Base-by-base conservation (phyloP, 2,888 invertebrate genomes). In the Trissoscelio sp. region DNA sequence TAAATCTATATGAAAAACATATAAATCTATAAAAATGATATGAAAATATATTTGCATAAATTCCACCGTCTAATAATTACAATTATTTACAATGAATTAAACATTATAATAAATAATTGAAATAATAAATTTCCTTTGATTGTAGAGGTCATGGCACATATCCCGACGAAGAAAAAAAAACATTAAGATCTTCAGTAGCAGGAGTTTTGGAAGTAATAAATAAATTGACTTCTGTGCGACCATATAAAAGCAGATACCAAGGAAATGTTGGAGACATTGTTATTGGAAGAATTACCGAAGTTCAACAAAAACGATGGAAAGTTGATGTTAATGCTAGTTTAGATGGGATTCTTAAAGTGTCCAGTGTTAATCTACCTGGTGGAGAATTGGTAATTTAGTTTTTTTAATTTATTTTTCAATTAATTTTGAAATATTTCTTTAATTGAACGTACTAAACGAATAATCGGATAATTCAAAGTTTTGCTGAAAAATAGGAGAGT, bases 211-310 rank as follows among this genome's bases (percentile, higher is more conserved):
- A 98, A 89, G 96, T 96, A 92, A 97, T 99, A 0, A 99, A 99
- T 91, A 98, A 98, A 91, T 92, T 99, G 73, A 96, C 99, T 79
- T 97, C 97, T 60, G 96, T 99, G 2, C 94, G 95, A 84, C 98
- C 99, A 0, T 92, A 98, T 5, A 98, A 98, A 89, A 96, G 96
- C 88, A 94, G 98, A 79, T 98, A 96, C 89, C 95, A 96, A 79
- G 97, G 97, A 6, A 98, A 99, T 92, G 96, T 99, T 66, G 99
- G 99, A 0, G 99, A 99, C 92, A 98, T 99, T 1, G 95, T 99
- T 7, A 97, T 99, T 3, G 99, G 98, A 0, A 93, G 99, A 57
- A 96, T 99, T 24, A 94, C 96, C 0, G 98, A 99, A 91, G 97
- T 99, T 0, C 98, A 98, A 88, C 97, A 98, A 87, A 96, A 95